Conservation (phyloP, 2,888 invertebrate species). For the Eurois occulta region DNA sequence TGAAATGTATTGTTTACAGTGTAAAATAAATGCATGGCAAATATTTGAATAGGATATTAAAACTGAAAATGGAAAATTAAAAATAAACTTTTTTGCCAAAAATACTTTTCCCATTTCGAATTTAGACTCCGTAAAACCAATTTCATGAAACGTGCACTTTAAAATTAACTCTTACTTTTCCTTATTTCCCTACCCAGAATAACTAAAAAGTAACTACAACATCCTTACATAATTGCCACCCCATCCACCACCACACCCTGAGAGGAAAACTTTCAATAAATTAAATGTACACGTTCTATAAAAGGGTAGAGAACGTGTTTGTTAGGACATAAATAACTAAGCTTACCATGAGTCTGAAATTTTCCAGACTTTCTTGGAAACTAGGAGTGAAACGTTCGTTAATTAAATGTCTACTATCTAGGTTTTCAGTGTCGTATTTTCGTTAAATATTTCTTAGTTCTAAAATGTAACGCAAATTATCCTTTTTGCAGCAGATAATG, state of each 20-base stretch:
- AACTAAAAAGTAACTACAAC: slow-evolving; percentile 8
- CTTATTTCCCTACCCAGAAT: slow-evolving; percentile 11
- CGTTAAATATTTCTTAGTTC: neutral
- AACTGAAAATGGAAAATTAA: too few species aligned
- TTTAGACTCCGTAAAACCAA: neutral
- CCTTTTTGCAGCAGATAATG: neutral
- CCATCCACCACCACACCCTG: neutral
- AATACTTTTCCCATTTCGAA: neutral
- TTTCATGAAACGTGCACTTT: slow-evolving; percentile 19
- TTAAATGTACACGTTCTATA: slow-evolving; percentile 35
- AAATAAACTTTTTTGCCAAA: too few species aligned
- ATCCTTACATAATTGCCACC: slow-evolving; percentile 5
- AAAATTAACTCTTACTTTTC: slow-evolving; percentile 18
- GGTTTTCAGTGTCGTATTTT: neutral
- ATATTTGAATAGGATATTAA: too few species aligned
- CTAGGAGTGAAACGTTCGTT: neutral
- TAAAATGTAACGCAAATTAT: neutral
- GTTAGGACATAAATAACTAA: slow-evolving; percentile 39
- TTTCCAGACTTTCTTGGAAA: slow-evolving; percentile 13
- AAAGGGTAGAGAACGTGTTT: slow-evolving; percentile 47
- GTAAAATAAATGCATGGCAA: too few species aligned
- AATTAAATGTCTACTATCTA: neutral
- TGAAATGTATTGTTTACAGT: too few species aligned
- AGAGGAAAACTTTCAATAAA: slow-evolving; percentile 38
- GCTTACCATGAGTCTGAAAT: slow-evolving; percentile 26